Conservation (phyloP, 2,797 vertebrate species). For the Onychomys arenicola region DNA sequence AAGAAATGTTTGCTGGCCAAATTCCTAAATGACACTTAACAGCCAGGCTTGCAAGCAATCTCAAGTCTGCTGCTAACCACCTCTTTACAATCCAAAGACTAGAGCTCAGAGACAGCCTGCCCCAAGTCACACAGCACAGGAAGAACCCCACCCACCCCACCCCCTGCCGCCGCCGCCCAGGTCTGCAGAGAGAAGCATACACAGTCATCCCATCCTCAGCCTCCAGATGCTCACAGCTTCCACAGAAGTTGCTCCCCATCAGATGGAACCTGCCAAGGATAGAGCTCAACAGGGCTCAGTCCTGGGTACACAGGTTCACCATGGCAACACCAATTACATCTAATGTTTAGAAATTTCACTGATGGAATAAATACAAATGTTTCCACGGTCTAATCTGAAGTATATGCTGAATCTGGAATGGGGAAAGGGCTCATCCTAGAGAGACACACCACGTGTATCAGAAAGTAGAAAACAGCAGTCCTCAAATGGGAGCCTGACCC, state of each 20-base stretch:
- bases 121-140: neutral
- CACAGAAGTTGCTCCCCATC: neutral
- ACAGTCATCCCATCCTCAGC: neutral
- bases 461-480: neutral
- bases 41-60: neutral
- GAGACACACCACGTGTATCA: neutral
- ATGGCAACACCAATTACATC: constrained; percentile 68
- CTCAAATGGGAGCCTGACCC: neutral
- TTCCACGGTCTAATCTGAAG: neutral
- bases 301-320: constrained; percentile 52
- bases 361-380: constrained; percentile 14
- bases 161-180: no score
- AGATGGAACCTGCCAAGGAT: neutral
- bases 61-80: neutral
- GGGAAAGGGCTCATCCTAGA: neutral
- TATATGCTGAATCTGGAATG: neutral
- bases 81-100: neutral
- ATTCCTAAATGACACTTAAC: neutral
- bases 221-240: neutral
- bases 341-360: constrained; percentile 32
- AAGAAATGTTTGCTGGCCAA: neutral
- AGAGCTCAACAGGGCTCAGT: neutral
- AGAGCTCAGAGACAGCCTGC: neutral
- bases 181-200: neutral
- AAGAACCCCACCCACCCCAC: neutral